Evolutionary conservation across 2,888 invertebrate species (phyloP).

Genomic region (Macaria liturata): DNA sequence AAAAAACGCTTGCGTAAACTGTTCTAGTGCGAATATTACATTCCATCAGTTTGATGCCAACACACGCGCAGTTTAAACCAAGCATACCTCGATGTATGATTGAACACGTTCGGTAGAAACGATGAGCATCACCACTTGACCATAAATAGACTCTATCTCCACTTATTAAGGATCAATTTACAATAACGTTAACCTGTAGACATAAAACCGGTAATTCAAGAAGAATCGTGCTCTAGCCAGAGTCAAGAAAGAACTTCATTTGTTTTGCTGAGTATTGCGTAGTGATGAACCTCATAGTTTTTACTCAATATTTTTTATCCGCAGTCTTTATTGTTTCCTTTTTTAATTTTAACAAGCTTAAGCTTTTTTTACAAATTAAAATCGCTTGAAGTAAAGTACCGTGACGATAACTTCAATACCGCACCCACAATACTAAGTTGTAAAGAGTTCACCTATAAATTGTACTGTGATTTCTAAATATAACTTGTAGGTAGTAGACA

Average conservation of each 20-base stretch:
- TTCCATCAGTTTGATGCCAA: slow-evolving; percentile 37
- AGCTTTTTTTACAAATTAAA: neutral
- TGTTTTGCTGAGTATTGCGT: slow-evolving; percentile 22
- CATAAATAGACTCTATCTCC: slow-evolving; percentile 16
- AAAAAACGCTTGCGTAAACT: slow-evolving; percentile 22
- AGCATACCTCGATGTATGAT: slow-evolving; percentile 42
- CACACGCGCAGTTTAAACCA: slow-evolving; percentile 29
- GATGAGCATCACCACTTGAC: slow-evolving; percentile 14
- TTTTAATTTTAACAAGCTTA: slow-evolving; percentile 1
- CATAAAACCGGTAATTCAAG: slow-evolving; percentile 33
- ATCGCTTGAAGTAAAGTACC: too few relatives aligned
- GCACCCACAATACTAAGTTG: too few relatives aligned
- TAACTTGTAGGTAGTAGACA: too few relatives aligned
- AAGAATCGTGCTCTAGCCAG: slow-evolving; percentile 30
- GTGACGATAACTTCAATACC: too few relatives aligned
- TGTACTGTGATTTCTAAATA: too few relatives aligned
- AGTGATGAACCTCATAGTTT: slow-evolving; percentile 8
- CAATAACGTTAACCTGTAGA: slow-evolving; percentile 18
- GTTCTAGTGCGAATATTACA: slow-evolving; percentile 26
- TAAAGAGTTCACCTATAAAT: too few relatives aligned
- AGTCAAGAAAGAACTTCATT: slow-evolving; percentile 21
- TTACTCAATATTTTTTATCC: slow-evolving; percentile 13
- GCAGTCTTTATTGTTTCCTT: neutral
- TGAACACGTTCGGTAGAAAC: slow-evolving; percentile 42
- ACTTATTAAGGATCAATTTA: slow-evolving; percentile 25